Evolutionary conservation across 2,113 vertebrate genomes (phyloP).

Genomic region (Agapornis roseicollis): DNA sequence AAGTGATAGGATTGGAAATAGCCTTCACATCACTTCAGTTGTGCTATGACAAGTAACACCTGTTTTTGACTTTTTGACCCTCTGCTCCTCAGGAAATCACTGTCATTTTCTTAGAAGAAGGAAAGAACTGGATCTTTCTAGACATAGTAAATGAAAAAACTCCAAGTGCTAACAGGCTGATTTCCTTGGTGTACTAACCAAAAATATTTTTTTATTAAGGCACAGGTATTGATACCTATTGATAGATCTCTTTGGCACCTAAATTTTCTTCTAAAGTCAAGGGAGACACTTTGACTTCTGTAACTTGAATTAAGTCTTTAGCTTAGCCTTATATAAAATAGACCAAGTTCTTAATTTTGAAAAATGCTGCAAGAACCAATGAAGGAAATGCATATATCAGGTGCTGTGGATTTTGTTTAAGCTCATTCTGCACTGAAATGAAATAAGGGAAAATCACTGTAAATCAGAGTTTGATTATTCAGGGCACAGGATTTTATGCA

Average conservation of each 20-base stretch:
- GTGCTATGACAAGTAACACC: neutral
- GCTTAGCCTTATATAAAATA: neutral
- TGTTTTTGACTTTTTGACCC: neutral
- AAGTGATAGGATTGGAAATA: neutral
- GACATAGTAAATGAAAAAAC: neutral
- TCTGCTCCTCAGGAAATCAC: neutral
- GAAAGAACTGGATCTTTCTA: neutral
- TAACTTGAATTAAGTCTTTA: neutral
- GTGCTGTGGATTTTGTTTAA: neutral
- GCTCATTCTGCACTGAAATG: neutral
- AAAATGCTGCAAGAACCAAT: neutral
- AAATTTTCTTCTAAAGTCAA: neutral
- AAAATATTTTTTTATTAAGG: neutral
- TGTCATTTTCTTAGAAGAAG: neutral
- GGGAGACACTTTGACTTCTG: neutral
- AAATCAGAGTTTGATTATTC: neutral
- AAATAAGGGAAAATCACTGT: neutral
- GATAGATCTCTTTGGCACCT: neutral
- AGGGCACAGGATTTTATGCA: neutral
- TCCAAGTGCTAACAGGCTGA: neutral
- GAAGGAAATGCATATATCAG: neutral
- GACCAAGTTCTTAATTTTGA: neutral
- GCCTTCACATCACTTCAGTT: neutral
- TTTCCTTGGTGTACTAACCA: neutral
- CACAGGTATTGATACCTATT: neutral